Percentiles rank a stretch among this genome's conserved stretches.
Conservation (phyloP, 2,113 vertebrate species). For the Orientallactaga bullata region DNA sequence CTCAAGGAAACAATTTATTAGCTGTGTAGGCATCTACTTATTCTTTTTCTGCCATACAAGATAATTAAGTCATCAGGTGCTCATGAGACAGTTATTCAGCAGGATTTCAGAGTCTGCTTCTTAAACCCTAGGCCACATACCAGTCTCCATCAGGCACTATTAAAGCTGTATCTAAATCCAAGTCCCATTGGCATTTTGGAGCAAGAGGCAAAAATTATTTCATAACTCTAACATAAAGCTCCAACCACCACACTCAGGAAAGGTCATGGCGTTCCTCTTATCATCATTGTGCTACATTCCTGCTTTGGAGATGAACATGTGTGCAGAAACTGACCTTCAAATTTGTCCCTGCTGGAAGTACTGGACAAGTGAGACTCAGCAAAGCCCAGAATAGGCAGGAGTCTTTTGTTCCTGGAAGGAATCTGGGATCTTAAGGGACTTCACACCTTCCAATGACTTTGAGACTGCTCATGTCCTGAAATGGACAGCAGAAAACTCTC, state of each 20-base stretch:
- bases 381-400: slow-evolving; percentile 56
- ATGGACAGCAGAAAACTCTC: not conserved
- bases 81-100: slow-evolving; percentile 4
- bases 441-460: slow-evolving; percentile 28
- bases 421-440: not conserved
- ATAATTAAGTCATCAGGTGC: slow-evolving; percentile 9
- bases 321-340: slow-evolving; percentile 36
- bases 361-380: slow-evolving; percentile 62
- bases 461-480: not conserved
- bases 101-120: not conserved
- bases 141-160: not conserved
- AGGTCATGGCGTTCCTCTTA: not conserved
- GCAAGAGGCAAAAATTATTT: not conserved
- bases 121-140: not conserved
- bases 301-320: not conserved
- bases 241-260: not conserved
- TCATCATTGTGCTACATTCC: not conserved
- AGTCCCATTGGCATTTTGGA: not conserved
- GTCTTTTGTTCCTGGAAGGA: not conserved
- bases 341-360: slow-evolving; percentile 4
- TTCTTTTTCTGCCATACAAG: slow-evolving; percentile 2
- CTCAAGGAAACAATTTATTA: not conserved
- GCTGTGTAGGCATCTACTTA: not conserved
- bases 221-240: not conserved
- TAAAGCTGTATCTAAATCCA: slow-evolving; percentile 13